Conservation (phyloP, 1,140 invertebrate species). For the Andrena cerasifolii region DNA sequence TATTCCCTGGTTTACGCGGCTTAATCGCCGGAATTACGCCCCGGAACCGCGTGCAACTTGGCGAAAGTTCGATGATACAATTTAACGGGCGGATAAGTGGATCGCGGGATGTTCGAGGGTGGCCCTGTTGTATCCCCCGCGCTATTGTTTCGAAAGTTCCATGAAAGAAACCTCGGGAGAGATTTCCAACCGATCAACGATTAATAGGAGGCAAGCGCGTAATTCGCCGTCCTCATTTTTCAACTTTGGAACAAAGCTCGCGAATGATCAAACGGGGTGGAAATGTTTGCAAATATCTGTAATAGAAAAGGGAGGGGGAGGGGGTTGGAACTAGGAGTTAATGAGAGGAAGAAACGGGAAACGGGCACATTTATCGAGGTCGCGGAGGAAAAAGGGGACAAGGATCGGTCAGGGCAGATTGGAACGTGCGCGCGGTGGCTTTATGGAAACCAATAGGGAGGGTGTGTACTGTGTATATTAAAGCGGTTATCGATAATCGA, state of each 20-base stretch:
- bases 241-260: too few species aligned
- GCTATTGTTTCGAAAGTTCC: not conserved
- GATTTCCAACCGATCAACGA: too few species aligned
- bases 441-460: conserved; percentile 20
- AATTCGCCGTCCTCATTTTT: too few species aligned
- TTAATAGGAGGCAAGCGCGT: too few species aligned
- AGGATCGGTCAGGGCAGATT: not conserved
- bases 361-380: not conserved
- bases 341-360: not conserved
- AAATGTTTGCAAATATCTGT: conserved; percentile 1
- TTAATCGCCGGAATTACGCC: conserved; percentile 24
- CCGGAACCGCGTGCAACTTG: conserved; percentile 18
- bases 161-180: too few species aligned
- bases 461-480: conserved; percentile 6
- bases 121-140: not conserved
- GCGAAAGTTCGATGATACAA: conserved; percentile 18
- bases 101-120: not conserved
- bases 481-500: conserved; percentile 52
- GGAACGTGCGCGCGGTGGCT: conserved; percentile 13
- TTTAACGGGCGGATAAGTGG: conserved; percentile 13
- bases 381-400: not conserved
- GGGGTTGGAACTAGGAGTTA: too few species aligned
- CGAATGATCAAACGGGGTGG: not conserved
- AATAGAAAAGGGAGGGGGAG: not conserved
- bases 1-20: conserved; percentile 19